phyloP scores from a whole-genome alignment of 2,888 invertebrate species.

The Leuctra nigra region DNA sequence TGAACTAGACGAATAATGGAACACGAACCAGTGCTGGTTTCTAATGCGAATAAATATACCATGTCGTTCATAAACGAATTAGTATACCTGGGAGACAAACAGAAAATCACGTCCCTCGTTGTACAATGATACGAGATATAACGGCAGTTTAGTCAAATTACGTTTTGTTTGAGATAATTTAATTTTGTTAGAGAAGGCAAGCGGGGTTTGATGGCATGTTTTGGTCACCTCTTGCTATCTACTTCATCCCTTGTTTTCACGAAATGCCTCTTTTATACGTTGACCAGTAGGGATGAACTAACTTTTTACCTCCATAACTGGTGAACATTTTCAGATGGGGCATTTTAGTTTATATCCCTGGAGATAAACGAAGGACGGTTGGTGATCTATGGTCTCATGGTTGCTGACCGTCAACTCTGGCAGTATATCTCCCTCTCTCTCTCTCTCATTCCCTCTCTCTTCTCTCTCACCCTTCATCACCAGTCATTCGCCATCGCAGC shows the following conservation, averaged over 20 bases:
- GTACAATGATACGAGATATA: too few relatives aligned
- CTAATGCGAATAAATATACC: too few relatives aligned
- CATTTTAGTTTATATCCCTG: background rate
- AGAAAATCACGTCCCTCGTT: too few relatives aligned
- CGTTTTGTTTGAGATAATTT: background rate
- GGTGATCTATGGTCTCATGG: slow-evolving; percentile 1
- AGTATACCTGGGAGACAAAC: too few relatives aligned
- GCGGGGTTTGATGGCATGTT: background rate
- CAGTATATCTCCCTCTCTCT: background rate
- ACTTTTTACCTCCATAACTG: slow-evolving; percentile 8
- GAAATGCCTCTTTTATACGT: too few relatives aligned
- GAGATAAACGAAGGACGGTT: background rate
- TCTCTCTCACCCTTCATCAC: background rate
- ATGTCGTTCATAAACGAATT: too few relatives aligned
- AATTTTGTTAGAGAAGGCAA: background rate
- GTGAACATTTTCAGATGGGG: slow-evolving; percentile 1
- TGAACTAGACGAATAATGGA: too few relatives aligned
- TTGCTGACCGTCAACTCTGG: background rate
- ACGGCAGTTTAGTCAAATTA: background rate
- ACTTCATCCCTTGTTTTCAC: too few relatives aligned
- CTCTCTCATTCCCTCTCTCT: slow-evolving; percentile 6
- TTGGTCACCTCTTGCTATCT: too few relatives aligned
- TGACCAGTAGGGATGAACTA: background rate
- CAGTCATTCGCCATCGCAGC: too few relatives aligned
- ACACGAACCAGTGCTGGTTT: too few relatives aligned